Conservation (phyloP, 1,140 invertebrate species). For the Propsilocerus akamusi region DNA sequence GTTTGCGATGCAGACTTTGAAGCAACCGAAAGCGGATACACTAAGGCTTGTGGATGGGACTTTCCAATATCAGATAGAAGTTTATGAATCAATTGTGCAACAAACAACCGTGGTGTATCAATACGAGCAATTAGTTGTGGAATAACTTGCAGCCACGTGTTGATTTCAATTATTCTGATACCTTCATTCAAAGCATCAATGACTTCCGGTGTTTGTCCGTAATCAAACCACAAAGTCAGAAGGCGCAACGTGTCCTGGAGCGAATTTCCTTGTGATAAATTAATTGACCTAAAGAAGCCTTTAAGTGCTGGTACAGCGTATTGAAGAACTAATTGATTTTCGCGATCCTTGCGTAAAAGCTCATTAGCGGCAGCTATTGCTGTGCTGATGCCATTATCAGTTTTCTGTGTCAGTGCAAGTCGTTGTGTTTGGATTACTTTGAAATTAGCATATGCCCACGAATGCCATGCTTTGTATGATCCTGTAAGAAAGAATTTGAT, state of each 20-base stretch:
- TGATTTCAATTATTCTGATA: conserved; percentile 83
- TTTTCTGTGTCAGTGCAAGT: neutral
- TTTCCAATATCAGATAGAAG: conserved; percentile 89
- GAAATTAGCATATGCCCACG: conserved; percentile 96
- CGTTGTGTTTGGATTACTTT: conserved; percentile 75
- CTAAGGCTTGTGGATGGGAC: conserved; percentile 75
- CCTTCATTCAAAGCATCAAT: conserved; percentile 86
- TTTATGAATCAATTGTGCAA: conserved; percentile 80
- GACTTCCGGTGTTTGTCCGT: conserved; percentile 82
- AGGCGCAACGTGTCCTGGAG: conserved; percentile 94
- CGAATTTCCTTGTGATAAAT: conserved; percentile 77
- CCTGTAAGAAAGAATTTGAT: conserved; percentile 22
- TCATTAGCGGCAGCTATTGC: neutral
- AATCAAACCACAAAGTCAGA: conserved; percentile 88
- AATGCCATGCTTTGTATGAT: conserved; percentile 96
- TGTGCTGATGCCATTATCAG: neutral
- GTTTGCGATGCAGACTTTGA: conserved; percentile 82
- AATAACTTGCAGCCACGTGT: conserved; percentile 98
- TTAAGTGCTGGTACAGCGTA: conserved; percentile 87
- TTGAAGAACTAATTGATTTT: conserved; percentile 40
- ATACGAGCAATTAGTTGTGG: conserved; percentile 96
- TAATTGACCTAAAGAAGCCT: conserved; percentile 92
- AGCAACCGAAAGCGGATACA: conserved; percentile 94
- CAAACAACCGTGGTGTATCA: conserved; percentile 75
- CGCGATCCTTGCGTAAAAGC: conserved; percentile 11